Conservation (phyloP, 1,140 invertebrate genomes). For the Brachystomella parvula region DNA sequence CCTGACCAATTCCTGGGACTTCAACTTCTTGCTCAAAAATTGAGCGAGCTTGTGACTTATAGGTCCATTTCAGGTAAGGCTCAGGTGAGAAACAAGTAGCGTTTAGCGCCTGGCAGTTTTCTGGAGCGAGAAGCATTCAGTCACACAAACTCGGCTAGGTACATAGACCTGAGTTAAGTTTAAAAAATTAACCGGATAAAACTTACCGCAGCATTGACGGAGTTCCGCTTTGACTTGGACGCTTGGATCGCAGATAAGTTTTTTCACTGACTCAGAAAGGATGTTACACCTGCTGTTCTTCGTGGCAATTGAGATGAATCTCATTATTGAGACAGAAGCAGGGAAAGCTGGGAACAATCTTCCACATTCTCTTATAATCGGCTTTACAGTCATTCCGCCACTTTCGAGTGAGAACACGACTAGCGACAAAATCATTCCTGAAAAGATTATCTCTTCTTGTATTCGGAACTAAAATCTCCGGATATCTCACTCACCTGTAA, state of each 20-base stretch:
- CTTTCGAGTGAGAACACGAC: conserved; percentile 28
- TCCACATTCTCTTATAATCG: conserved; percentile 13
- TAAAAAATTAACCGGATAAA: neutral
- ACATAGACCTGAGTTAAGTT: neutral
- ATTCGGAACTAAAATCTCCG: neutral
- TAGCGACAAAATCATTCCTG: conserved; percentile 34
- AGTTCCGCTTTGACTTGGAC: conserved; percentile 8
- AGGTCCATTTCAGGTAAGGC: conserved; percentile 29
- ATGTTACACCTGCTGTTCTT: conserved; percentile 34
- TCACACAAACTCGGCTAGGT: neutral
- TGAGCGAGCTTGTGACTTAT: neutral
- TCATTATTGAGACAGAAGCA: conserved; percentile 30
- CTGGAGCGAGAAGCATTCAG: conserved; percentile 13
- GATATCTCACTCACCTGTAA: conserved; percentile 21
- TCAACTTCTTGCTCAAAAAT: neutral
- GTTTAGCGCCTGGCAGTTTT: conserved; percentile 26
- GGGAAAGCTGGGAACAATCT: conserved; percentile 35
- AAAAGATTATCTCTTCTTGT: neutral
- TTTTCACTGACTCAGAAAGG: conserved; percentile 17
- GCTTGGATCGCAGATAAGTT: conserved; percentile 26
- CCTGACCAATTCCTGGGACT: conserved; percentile 35
- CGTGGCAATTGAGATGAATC: conserved; percentile 27
- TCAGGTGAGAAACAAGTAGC: conserved; percentile 28
- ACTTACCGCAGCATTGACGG: conserved; percentile 33
- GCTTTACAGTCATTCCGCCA: neutral